Evolutionary conservation across 2,113 vertebrate genomes (phyloP).

Genomic region (Gymnorhina tibicen): DNA sequence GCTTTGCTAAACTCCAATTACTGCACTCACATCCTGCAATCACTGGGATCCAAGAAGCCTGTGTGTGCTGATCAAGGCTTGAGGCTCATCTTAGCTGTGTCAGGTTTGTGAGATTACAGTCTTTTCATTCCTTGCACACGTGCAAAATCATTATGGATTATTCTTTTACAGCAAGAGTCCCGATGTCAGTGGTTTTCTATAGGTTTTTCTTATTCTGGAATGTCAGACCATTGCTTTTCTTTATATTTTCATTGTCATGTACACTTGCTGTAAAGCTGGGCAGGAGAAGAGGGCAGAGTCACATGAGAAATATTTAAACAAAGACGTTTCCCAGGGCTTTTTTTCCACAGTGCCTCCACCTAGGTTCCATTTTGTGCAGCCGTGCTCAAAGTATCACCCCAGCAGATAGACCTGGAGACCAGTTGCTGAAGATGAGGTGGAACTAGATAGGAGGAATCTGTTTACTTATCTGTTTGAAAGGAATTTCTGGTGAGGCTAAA

Average conservation of each 20-base stretch:
- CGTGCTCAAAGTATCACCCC: neutral
- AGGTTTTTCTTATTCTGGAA: neutral
- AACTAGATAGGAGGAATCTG: neutral
- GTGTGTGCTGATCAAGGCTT: neutral
- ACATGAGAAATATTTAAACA: neutral
- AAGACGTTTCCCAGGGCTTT: neutral
- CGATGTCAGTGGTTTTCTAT: neutral
- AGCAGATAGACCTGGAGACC: neutral
- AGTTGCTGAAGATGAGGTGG: neutral
- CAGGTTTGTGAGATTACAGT: neutral
- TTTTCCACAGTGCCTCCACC: neutral
- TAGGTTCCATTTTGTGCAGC: neutral
- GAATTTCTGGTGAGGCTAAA: neutral
- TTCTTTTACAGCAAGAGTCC: neutral
- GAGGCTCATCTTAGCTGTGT: neutral
- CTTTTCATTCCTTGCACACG: neutral
- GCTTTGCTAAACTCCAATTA: neutral
- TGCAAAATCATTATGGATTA: neutral
- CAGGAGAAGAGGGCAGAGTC: neutral
- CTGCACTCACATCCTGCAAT: neutral
- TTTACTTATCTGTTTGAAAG: neutral
- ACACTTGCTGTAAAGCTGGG: neutral
- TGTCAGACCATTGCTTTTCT: neutral
- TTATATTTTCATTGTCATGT: neutral
- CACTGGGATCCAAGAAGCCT: neutral